A percentile compares a stretch with the other conserved stretches of the same genome.
Conservation (phyloP, 2,113 vertebrate genomes). For the Centrocercus urophasianus region DNA sequence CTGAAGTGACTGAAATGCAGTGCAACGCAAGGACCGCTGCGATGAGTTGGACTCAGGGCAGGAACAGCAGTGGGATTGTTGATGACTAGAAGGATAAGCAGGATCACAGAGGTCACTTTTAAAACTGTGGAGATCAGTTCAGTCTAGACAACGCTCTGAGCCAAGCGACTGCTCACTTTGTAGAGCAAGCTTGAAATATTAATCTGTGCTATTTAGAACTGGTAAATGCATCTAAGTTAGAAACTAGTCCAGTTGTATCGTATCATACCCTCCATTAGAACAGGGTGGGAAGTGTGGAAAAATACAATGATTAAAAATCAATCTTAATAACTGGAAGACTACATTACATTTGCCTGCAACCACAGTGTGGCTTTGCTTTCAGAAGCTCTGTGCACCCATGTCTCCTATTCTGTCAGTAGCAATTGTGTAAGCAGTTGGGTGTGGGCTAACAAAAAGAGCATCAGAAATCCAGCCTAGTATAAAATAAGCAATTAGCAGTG, state of each 20-base stretch:
- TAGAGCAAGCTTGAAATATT: conserved; percentile 15
- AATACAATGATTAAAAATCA: background rate
- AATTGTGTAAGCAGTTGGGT: background rate
- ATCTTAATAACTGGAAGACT: background rate
- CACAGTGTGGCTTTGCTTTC: background rate
- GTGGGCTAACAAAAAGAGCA: background rate
- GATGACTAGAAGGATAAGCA: background rate
- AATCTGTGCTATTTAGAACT: background rate
- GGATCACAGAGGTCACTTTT: conserved; percentile 25
- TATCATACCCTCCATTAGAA: background rate
- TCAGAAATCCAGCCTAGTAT: background rate
- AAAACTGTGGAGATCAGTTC: background rate
- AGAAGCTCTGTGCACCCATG: background rate
- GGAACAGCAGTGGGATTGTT: background rate
- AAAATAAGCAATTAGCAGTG: background rate
- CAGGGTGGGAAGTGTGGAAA: background rate
- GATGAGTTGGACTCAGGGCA: background rate
- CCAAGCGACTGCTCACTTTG: background rate
- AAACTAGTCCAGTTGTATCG: conserved; percentile 4
- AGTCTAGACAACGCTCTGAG: background rate
- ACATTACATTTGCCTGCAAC: background rate
- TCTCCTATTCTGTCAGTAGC: rapidly evolving
- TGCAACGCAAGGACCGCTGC: background rate
- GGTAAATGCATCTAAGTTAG: conserved; percentile 7
- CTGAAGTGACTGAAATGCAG: conserved; percentile 25